Evolutionary conservation across 1,140 invertebrate genomes (phyloP), one percentile per base, ranked within the genome.

Genomic region (Caenorhabditis latens): DNA sequence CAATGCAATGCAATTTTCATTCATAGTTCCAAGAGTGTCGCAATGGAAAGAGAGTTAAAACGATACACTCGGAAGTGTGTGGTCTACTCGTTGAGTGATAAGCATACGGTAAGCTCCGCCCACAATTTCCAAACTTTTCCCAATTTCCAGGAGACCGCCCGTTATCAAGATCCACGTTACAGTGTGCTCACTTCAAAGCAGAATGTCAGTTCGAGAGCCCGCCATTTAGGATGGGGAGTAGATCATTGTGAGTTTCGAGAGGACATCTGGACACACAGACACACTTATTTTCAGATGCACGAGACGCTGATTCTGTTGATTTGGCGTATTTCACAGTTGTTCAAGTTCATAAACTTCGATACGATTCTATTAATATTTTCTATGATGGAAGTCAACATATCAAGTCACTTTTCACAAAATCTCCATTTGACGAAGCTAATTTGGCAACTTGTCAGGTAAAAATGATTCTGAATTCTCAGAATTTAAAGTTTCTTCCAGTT

Each of bases 311-410:
- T 79, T 42, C 71, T 19, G 46, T 79, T 32, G 71, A 79, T 79
- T 79, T 79, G 46, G 46, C 71, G 7, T 79, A 79, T 19, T 79
- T 79, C 46, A 50, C 71, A 13, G 71, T 79, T 46, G 71, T 79
- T 2, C 71, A 79, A 79, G 71, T 79, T 21, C 71, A 79, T 50
- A 79, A 79, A 50, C 71, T 79, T 32, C 71, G 71, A 21, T 79
- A 79, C n/a, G 71, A 79, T 53, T 50, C 71, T 8, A 50, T 79
- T 24, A 79, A 79, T 50, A 79, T 79, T 24, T 79, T 79, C n/a
- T 79, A 79, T n/a, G 71, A 79, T 50, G 71, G 71, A 79, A 79
- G 71, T 50, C 14, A 79, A 50, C 71, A 79, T 53, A 50, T 79
- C 8, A 79, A 79, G 24, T 48, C 71, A 4, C 46, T 79, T 4